phyloP scores from a whole-genome alignment of 2,797 vertebrate genomes.

The Sparus aurata region DNA sequence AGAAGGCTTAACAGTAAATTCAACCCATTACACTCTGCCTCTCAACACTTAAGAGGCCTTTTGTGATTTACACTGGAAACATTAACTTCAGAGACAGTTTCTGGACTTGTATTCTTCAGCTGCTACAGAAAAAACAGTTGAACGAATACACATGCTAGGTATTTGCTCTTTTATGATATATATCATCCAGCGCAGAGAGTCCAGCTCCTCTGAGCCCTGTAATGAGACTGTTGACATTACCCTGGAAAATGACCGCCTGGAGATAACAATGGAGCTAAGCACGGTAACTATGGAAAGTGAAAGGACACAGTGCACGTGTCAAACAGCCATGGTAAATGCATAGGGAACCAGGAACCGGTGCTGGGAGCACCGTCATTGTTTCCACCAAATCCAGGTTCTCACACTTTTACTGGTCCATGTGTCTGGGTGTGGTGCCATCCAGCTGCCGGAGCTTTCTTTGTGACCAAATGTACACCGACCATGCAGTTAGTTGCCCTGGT shows the following conservation, averaged over 20 bases:
- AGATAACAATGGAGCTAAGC: slow-evolving; percentile 70
- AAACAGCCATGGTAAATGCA: slow-evolving; percentile 55
- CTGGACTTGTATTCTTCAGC: slow-evolving; percentile 33
- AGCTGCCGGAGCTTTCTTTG: slow-evolving; percentile 69
- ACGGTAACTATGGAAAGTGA: slow-evolving; percentile 72
- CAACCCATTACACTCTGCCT: slow-evolving; percentile 17
- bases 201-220: slow-evolving; percentile 63
- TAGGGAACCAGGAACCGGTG: slow-evolving; percentile 51
- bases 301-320: slow-evolving; percentile 60
- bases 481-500: slow-evolving; percentile 50
- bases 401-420: slow-evolving; percentile 77
- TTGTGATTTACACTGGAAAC: slow-evolving; percentile 56
- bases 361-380: slow-evolving; percentile 73
- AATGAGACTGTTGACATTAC: slow-evolving; percentile 70
- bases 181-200: slow-evolving; percentile 37
- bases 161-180: slow-evolving; percentile 67
- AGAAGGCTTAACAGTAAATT: slow-evolving; percentile 36
- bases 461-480: slow-evolving; percentile 57
- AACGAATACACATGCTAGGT: slow-evolving; percentile 48
- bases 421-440: slow-evolving; percentile 80
- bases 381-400: slow-evolving; percentile 79
- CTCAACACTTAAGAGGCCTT: slow-evolving; percentile 34
- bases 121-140: slow-evolving; percentile 25
- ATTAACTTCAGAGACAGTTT: slow-evolving; percentile 44
- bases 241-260: slow-evolving; percentile 66